A percentile compares a stretch with the other conserved stretches of the same genome.
Conservation (phyloP, 2,797 vertebrate genomes). For the Sitta carolinensis region DNA sequence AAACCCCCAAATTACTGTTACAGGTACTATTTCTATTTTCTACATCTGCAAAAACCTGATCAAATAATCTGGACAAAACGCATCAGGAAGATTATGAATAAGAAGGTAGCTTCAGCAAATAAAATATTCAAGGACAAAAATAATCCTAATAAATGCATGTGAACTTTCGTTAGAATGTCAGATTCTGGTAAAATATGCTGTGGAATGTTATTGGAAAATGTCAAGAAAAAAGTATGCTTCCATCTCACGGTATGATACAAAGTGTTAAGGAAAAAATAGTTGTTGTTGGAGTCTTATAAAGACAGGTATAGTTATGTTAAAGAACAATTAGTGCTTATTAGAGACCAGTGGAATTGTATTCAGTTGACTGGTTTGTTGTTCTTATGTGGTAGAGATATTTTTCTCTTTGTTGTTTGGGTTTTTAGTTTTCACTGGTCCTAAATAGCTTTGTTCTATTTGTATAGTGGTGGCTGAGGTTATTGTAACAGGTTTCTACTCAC, state of each 20-base stretch:
- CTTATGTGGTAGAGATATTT: background rate
- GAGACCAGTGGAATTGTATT: background rate
- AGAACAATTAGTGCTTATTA: background rate
- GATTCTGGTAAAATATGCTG: background rate
- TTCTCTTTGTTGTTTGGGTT: background rate
- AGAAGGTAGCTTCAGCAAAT: background rate
- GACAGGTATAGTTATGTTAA: background rate
- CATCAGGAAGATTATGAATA: background rate
- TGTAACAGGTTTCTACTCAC: conserved; percentile 71
- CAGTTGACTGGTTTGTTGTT: background rate
- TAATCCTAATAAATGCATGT: background rate
- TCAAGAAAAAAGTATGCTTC: background rate
- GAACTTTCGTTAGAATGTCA: background rate
- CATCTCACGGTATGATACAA: background rate
- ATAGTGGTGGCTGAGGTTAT: conserved; percentile 72
- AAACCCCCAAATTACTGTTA: background rate
- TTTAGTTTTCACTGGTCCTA: conserved; percentile 20
- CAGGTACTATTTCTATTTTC: background rate
- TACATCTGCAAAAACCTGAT: background rate
- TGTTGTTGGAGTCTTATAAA: background rate
- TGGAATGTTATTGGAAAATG: background rate
- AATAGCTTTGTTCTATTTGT: conserved; percentile 58
- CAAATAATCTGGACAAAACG: background rate
- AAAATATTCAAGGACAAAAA: background rate
- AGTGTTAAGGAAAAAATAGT: background rate